A percentile compares a stretch with the other conserved stretches of the same genome.
phyloP scores from a whole-genome alignment of 2,888 invertebrate species.

The Isoperla grammatica region DNA sequence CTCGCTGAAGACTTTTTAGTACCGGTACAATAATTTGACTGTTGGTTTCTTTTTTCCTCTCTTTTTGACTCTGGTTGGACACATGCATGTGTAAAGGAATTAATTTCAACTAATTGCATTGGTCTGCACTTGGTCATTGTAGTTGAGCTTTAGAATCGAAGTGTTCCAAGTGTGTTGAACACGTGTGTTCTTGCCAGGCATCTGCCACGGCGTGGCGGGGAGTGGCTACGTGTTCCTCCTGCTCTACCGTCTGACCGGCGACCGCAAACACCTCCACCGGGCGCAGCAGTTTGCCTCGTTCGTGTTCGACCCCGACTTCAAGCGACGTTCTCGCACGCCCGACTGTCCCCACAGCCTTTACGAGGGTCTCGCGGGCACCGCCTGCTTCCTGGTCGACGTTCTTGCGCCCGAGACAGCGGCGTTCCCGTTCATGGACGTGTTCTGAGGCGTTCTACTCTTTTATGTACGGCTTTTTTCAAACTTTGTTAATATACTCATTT shows the following conservation, averaged over 20 bases:
- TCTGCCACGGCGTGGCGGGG: conserved; percentile 84
- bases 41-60: too few relatives aligned
- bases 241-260: conserved; percentile 66
- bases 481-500: too few relatives aligned
- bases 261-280: conserved; percentile 63
- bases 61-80: too few relatives aligned
- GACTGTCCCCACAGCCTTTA: conserved; percentile 79
- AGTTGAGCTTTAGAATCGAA: too few relatives aligned
- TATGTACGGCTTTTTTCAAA: too few relatives aligned
- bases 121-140: too few relatives aligned
- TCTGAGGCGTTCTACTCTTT: too few relatives aligned
- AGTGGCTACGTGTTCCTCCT: conserved; percentile 76
- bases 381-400: conserved; percentile 75
- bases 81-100: too few relatives aligned
- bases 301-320: conserved; percentile 60
- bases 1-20: too few relatives aligned
- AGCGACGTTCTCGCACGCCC: conserved; percentile 62
- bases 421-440: conserved; percentile 80
- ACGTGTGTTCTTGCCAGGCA: conserved; percentile 45
- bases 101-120: too few relatives aligned
- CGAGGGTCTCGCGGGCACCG: conserved; percentile 82
- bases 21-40: too few relatives aligned
- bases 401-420: conserved; percentile 64
- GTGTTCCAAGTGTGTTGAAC: too few relatives aligned
- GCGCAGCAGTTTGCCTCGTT: conserved; percentile 74